Conservation (phyloP, 2,113 vertebrate species). For the Daphoenositta chrysoptera region DNA sequence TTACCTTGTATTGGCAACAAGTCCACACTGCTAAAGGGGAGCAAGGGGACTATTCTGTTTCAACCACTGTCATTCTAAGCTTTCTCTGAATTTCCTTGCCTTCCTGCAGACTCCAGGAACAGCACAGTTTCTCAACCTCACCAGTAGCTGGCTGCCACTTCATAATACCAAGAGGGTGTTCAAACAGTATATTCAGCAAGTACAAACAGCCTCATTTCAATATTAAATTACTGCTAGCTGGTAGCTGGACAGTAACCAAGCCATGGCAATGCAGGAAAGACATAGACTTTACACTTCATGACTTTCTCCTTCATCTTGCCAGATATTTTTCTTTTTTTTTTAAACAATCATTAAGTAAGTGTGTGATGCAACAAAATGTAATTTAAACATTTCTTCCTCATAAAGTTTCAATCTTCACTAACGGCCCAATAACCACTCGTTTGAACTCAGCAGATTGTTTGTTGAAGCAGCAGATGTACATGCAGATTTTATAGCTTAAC, state of each 20-base stretch:
- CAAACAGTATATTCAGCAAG: not conserved
- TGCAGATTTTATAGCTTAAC: not conserved
- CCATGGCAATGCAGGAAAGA: not conserved
- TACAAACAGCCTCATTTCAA: not conserved
- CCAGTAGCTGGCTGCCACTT: not conserved
- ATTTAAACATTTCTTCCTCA: not conserved
- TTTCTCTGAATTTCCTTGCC: not conserved
- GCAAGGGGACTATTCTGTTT: constrained; percentile 29
- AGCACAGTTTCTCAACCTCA: not conserved
- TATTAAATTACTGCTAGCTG: not conserved
- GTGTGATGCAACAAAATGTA: not conserved
- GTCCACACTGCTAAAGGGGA: not conserved
- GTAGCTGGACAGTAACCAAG: not conserved
- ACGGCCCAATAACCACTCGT: not conserved
- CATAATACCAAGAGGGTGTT: not conserved
- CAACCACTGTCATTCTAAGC: constrained; percentile 12
- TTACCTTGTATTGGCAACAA: not conserved
- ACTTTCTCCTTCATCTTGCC: not conserved
- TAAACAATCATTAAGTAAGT: not conserved
- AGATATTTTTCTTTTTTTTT: not conserved
- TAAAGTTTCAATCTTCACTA: not conserved
- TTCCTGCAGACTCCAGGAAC: not conserved
- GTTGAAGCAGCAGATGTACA: not conserved
- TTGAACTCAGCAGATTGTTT: not conserved
- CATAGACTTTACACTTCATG: not conserved